phyloP scores from a whole-genome alignment of 2,113 vertebrate species.

The Falco punctatus region DNA sequence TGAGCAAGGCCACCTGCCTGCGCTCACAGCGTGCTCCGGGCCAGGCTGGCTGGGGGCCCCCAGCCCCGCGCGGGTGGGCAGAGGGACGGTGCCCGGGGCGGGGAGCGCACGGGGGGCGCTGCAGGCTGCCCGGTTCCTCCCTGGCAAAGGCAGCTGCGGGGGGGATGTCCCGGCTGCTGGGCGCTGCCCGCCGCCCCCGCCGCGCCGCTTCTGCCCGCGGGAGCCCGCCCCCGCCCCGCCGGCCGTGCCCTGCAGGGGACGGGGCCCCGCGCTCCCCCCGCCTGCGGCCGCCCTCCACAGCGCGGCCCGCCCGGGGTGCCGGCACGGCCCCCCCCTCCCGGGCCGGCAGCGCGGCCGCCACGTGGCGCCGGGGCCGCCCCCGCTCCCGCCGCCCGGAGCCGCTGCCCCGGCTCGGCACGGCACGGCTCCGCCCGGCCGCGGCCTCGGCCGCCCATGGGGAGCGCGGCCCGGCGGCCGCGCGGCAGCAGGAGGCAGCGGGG shows the following conservation, averaged over 20 bases:
- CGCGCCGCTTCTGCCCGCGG: neutral
- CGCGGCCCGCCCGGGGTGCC: neutral
- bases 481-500: neutral
- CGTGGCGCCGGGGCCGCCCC: neutral
- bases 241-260: neutral
- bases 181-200: neutral
- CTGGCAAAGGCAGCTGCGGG: neutral
- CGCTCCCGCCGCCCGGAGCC: neutral
- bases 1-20: no score
- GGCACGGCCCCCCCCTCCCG: neutral
- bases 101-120: neutral
- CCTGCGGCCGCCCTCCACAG: neutral
- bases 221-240: neutral
- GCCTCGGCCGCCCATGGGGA: neutral
- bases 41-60: neutral
- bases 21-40: neutral
- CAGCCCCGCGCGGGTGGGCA: accelerated
- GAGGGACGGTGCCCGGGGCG: neutral
- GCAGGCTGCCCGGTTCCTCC: no score
- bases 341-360: neutral
- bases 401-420: neutral
- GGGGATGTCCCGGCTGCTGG: neutral
- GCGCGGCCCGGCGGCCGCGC: neutral
- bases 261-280: neutral
- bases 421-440: neutral